Percentiles rank a stretch among this genome's conserved stretches.
Evolutionary conservation across 2,797 vertebrate species (phyloP).

Genomic region (Alca torda): DNA sequence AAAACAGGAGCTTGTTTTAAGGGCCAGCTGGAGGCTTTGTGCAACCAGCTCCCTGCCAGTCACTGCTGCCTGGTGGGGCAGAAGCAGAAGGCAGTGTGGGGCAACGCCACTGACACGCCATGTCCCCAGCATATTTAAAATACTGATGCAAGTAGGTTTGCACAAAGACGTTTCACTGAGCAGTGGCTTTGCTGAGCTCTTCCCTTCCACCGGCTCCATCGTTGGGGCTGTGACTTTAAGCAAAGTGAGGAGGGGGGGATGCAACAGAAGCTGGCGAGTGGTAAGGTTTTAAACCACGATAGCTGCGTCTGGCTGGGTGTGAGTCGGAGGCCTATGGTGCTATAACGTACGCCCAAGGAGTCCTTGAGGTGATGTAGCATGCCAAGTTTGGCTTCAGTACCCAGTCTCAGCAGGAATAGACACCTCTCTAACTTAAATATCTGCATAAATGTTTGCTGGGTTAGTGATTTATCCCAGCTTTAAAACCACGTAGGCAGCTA

Average conservation of each 20-base stretch:
- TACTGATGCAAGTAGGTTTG: not conserved
- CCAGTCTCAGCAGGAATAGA: not conserved
- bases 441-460: not conserved
- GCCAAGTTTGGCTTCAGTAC: not conserved
- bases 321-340: rapidly evolving
- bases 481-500: not conserved
- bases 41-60: rapidly evolving
- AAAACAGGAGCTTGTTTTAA: not conserved
- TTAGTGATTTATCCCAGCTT: not conserved
- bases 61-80: not conserved
- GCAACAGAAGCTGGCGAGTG: not conserved
- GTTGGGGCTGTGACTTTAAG: not conserved
- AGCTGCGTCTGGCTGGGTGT: not conserved
- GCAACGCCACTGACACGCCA: rapidly evolving
- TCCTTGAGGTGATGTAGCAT: not conserved
- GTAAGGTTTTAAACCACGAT: not conserved
- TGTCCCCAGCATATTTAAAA: not conserved
- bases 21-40: not conserved
- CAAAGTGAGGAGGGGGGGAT: not conserved
- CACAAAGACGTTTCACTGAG: rapidly evolving
- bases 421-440: not conserved
- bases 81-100: rapidly evolving
- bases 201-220: not conserved
- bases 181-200: not conserved
- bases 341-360: rapidly evolving